phyloP scores from a whole-genome alignment of 1,140 invertebrate species.

The Campoletis sonorensis region DNA sequence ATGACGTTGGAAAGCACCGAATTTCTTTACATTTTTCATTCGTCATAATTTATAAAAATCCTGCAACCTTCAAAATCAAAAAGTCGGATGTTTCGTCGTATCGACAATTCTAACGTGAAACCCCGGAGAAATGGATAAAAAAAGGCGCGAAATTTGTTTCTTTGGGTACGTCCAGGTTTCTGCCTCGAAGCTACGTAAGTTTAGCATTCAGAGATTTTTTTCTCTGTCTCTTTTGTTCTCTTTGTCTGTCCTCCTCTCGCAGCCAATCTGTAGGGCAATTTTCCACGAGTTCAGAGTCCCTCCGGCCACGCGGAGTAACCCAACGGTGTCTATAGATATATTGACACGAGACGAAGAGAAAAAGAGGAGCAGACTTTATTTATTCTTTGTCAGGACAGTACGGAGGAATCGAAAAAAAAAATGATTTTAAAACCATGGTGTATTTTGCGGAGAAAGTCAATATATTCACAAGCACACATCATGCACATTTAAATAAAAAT shows the following conservation, averaged over 20 bases:
- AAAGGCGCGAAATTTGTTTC: not conserved
- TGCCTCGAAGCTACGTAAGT: not conserved
- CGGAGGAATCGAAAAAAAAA: not conserved
- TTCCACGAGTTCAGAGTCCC: slow-evolving; percentile 3
- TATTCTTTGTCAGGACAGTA: not conserved
- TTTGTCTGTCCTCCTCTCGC: not conserved
- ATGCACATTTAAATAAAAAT: not conserved
- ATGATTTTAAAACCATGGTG: not conserved
- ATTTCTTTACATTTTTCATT: no score
- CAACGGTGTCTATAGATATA: not conserved
- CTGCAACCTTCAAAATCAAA: no score
- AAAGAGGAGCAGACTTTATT: not conserved
- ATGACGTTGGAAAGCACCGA: no score
- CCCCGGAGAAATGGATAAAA: not conserved
- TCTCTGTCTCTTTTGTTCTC: not conserved
- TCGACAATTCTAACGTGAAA: not conserved
- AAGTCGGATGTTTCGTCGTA: not conserved
- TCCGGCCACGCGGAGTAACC: not conserved
- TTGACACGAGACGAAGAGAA: not conserved
- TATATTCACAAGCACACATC: not conserved
- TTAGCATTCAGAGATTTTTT: slow-evolving; percentile 2
- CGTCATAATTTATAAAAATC: no score
- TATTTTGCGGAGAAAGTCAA: not conserved
- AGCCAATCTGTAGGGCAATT: slow-evolving; percentile 15
- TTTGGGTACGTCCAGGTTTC: not conserved